Base-by-base conservation (phyloP, 1,140 invertebrate species). In the Drosophila oshimai region DNA sequence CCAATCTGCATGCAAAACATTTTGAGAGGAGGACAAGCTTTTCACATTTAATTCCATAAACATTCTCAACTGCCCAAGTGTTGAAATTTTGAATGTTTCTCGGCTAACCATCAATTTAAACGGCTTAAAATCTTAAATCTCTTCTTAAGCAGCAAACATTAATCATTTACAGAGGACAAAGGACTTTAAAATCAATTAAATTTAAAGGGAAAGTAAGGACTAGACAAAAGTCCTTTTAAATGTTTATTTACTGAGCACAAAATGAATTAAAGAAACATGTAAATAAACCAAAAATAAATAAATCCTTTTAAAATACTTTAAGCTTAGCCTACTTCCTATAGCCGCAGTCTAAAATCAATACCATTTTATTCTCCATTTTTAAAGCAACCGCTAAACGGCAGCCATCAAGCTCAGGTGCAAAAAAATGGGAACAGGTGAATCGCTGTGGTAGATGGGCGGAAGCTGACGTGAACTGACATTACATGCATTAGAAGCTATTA, bases 401-500 rank as follows among this genome's bases (percentile, higher is more conserved):
- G 15, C 39, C 44, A 34, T 62, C 37, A 26, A 42, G 62, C 50
- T 36, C 62, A 69, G 44, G 33, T 61, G 33, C 26, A 49, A 49
- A 61, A 51, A 64, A 61, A 29, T 33, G 17, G 34, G 26, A 33
- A 7, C 44, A 31, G 41, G 33, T 42, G 55, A 31, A 15, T 29
- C 17, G 45, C 10, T 34, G 20, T 17, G 69, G 53, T 45, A 50
- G 42, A 39, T 62, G 55, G 44, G 69, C 69, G 79, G 79, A 83
- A 84, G 60, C 74, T 83, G 79, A 83, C 70, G 70, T 74, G 79
- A 78, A 78, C 70, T 83, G 79, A 84, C 78, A 84, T 83, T 74
- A 83, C 78, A 83, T 78, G 78, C 78, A 83, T 83, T 84, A 83
- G 78, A 84, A 83, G 78, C 78, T 83, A 84, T 84, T 83, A 83